Percentiles rank a stretch among this genome's conserved stretches.
Conservation (phyloP, 2,113 vertebrate species). For the Lepus europaeus region DNA sequence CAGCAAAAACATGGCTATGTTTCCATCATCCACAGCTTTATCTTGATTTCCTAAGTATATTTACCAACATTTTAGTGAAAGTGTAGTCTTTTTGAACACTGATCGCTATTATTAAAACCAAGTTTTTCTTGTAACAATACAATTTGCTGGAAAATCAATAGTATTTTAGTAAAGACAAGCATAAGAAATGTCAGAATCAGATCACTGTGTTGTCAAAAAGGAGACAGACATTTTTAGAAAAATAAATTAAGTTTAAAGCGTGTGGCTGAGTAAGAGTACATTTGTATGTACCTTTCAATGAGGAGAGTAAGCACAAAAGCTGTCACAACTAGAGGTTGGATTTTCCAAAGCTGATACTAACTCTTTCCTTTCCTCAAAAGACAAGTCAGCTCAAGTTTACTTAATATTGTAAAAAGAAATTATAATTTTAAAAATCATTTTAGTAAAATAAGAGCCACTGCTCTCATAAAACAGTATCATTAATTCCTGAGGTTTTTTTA, state of each 20-base stretch:
- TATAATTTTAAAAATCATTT: background rate
- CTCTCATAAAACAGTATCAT: no score
- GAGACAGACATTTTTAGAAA: slow-evolving; percentile 35
- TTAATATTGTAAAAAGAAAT: background rate
- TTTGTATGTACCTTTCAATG: slow-evolving; percentile 18
- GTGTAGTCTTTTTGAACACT: background rate
- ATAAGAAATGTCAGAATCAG: slow-evolving; percentile 51
- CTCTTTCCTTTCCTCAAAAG: slow-evolving; percentile 48
- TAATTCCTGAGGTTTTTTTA: background rate
- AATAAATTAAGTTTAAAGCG: background rate
- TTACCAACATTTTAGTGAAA: slow-evolving; percentile 61
- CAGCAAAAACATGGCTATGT: background rate
- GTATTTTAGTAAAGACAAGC: slow-evolving; percentile 75
- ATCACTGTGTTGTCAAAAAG: background rate
- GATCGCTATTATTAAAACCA: slow-evolving; percentile 54
- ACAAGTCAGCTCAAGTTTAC: background rate
- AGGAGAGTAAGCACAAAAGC: background rate
- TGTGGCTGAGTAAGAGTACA: background rate
- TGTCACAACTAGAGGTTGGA: slow-evolving; percentile 25
- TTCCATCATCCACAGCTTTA: background rate
- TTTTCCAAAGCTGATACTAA: background rate
- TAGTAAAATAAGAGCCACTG: background rate
- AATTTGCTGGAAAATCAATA: slow-evolving; percentile 78
- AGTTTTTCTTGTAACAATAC: slow-evolving; percentile 75
- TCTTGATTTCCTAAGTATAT: slow-evolving; percentile 43